phyloP scores from a whole-genome alignment of 2,888 invertebrate species.

The Cryptophagus acutangulus region DNA sequence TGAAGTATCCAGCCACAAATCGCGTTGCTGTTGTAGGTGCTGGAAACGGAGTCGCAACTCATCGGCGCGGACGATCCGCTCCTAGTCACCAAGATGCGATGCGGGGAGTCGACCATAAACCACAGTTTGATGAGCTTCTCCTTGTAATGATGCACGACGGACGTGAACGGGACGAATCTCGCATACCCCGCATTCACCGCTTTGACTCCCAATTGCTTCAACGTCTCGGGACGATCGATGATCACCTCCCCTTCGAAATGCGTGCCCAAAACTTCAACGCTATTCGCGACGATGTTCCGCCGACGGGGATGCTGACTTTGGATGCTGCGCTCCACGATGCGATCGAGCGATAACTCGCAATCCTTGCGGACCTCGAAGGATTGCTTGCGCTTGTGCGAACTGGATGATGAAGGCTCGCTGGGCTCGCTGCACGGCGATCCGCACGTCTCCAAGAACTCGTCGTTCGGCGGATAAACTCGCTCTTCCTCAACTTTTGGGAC shows the following conservation, averaged over 20 bases:
- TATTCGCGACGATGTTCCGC: not conserved
- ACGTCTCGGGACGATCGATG: conserved; percentile 20
- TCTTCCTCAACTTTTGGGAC: no score
- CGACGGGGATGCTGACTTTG: no score
- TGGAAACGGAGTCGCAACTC: conserved; percentile 31
- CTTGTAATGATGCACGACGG: conserved; percentile 30
- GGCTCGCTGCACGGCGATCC: no score
- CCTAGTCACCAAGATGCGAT: conserved; percentile 28
- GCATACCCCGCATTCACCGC: conserved; percentile 28
- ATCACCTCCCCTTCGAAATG: conserved; percentile 32
- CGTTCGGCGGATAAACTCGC: no score
- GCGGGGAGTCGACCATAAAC: conserved; percentile 27
- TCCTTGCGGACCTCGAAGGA: no score
- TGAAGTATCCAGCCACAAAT: conserved; percentile 40
- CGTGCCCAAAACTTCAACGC: no score
- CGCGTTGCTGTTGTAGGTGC: conserved; percentile 23
- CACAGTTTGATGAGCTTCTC: conserved; percentile 32
- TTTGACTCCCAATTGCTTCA: conserved; percentile 27
- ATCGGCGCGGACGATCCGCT: conserved; percentile 23
- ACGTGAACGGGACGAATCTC: conserved; percentile 34
- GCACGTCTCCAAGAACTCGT: no score
- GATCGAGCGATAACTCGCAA: no score
- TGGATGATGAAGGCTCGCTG: not conserved
- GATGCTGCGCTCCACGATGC: no score
- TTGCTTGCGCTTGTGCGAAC: conserved; percentile 27